Evolutionary conservation across 2,113 vertebrate genomes (phyloP), one percentile per base, ranked within the genome.

Genomic region (Dicerorhinus sumatrensis): DNA sequence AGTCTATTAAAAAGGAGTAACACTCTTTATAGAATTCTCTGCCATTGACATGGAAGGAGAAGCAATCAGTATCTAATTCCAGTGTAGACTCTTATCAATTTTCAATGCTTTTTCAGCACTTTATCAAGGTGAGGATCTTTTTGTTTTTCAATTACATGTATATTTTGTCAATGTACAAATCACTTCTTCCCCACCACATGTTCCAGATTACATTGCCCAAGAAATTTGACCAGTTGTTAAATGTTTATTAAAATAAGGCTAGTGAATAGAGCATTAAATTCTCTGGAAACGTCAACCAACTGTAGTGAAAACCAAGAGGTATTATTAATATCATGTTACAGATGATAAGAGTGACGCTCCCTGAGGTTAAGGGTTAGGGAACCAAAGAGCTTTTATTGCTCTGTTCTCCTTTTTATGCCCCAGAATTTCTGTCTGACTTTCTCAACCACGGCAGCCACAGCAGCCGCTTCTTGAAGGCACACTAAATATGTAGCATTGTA

Each of bases 81-180:
- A 51, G 84, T 88, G 67, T 1, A 96, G 67, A 58, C 85, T 82
- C 90, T 72, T 56, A 86, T 95, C 94, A 58, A 91, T 96, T 96
- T 8, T 4, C 63, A 91, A 48, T 1, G 4, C 96, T 93, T 97
- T 97, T 96, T 91, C 93, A 92, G 91, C 20, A 42, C 46, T 97
- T 77, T 63, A 42, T 27, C 63, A 88, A 89, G 94, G 79, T 23
- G 56, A 82, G 85, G 42, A 83, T 0, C 75, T 48, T 96, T 98
- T 91, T 98, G 97, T 98, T 98, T 98, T 98, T 97, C 89, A 98
- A 98, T 97, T 97, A 46, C 94, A 97, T 25, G 16, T 58, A 42
- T 48, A 46, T 42, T 67, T 91, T 65, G 11, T 58, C 48, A 48
- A 96, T 69, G 89, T 90, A 92, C 96, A 97, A 89, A 70, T 46